Percentiles rank a stretch among this genome's conserved stretches.
Conservation (phyloP, 2,113 vertebrate genomes). For the Mastomys natalensis region DNA sequence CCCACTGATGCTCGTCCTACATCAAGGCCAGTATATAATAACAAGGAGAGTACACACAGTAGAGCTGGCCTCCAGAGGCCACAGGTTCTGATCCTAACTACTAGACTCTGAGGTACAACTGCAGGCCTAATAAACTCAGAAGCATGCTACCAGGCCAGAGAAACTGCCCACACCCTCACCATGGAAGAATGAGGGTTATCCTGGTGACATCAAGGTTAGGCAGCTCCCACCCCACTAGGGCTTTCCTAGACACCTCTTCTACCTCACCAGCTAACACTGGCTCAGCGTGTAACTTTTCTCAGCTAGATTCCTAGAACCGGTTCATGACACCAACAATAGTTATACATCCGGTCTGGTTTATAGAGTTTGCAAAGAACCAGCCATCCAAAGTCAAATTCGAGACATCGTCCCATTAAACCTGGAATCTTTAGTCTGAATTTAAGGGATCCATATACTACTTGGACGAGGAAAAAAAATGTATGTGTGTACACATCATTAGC, state of each 20-base stretch:
- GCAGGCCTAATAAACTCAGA: not conserved
- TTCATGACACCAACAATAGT: not conserved
- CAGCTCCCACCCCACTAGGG: not conserved
- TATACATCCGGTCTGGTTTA: not conserved
- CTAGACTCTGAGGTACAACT: not conserved
- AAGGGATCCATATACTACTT: not conserved
- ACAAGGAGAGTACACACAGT: not conserved
- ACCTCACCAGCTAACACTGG: not conserved
- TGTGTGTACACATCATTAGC: not conserved
- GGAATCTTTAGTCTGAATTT: not conserved
- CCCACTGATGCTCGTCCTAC: not conserved
- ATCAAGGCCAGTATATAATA: not conserved
- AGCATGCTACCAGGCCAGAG: accelerated
- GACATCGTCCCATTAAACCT: not conserved
- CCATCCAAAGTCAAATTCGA: not conserved
- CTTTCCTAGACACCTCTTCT: not conserved
- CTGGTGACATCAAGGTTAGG: not conserved
- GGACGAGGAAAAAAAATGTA: not conserved
- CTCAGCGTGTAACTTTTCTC: not conserved
- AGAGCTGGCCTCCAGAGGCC: not conserved
- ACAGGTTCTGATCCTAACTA: not conserved
- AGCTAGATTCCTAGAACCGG: not conserved
- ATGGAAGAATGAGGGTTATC: accelerated
- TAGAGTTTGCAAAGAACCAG: not conserved
- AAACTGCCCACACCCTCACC: not conserved